Percentiles rank a stretch among this genome's conserved stretches.
phyloP scores from a whole-genome alignment of 2,113 vertebrate genomes.

The Ammodytes dubius region DNA sequence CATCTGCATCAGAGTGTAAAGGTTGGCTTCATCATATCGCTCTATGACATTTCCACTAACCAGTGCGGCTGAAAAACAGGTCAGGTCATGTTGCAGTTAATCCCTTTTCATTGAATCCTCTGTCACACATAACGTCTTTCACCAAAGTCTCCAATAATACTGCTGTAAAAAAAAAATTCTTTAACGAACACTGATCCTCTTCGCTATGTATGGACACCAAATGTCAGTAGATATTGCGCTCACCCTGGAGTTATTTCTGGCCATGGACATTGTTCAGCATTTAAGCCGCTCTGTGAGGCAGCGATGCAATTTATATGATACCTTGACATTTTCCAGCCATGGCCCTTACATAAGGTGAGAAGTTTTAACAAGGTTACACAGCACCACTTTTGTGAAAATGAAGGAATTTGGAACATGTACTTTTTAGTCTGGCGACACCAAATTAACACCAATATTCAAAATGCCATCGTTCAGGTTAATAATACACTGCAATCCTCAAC shows the following conservation, averaged over 20 bases:
- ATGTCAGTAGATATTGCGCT: conserved; percentile 64
- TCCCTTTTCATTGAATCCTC: conserved; percentile 39
- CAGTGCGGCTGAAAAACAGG: conserved; percentile 35
- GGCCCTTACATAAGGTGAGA: conserved; percentile 26
- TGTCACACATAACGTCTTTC: conserved; percentile 48
- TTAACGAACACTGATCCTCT: conserved; percentile 31
- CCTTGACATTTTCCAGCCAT: conserved; percentile 63
- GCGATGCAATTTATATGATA: conserved; percentile 42
- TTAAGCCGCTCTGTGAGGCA: conserved; percentile 31
- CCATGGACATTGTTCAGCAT: conserved; percentile 33
- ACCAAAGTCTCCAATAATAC: conserved; percentile 47
- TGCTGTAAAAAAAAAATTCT: conserved; percentile 8
- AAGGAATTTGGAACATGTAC: conserved; percentile 12
- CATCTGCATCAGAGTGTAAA: conserved; percentile 42
- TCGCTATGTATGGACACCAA: conserved; percentile 41
- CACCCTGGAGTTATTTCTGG: conserved; percentile 37
- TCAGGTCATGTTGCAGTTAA: conserved; percentile 50
- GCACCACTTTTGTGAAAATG: conserved; percentile 24
- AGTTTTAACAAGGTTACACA: conserved; percentile 41
- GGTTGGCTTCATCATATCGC: conserved; percentile 17
- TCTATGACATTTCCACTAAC: conserved; percentile 68
- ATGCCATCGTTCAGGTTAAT: conserved; percentile 39
- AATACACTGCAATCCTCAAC: conserved; percentile 19
- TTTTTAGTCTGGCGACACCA: conserved; percentile 20
- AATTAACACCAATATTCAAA: conserved; percentile 37